These are phyloP conservation scores for Rhinopomastus cyanomelas DNA, from an alignment of 2,113 vertebrate genomes.

Conservation along the genomic window DNA sequence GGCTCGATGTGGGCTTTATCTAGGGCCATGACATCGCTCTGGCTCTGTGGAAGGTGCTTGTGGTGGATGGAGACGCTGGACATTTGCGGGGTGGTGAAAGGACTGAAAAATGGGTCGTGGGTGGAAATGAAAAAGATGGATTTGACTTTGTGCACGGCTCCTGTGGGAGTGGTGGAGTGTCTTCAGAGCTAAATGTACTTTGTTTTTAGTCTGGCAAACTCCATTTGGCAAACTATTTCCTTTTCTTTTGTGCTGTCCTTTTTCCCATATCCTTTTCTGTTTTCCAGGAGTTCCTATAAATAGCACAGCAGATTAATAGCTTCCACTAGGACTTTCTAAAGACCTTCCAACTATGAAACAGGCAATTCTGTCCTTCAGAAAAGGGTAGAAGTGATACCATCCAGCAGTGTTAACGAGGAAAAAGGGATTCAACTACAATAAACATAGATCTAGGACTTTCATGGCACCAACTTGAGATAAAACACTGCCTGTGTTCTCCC, in stretches of 20 bases:
- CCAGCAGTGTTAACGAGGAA: neutral
- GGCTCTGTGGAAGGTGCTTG: neutral
- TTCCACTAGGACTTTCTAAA: neutral
- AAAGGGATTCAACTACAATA: neutral
- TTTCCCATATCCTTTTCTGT: neutral
- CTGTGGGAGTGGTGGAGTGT: fast-evolving
- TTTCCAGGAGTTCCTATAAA: neutral
- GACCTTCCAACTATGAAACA: neutral
- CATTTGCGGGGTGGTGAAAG: neutral
- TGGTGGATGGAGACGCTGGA: neutral
- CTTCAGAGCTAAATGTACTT: neutral
- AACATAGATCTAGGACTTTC: neutral
- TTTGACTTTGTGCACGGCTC: neutral
- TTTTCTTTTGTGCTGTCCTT: neutral
- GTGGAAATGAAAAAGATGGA: neutral
- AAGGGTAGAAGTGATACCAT: neutral
- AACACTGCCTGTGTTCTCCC: neutral
- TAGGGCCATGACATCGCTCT: fast-evolving
- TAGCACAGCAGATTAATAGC: neutral
- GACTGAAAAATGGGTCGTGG: fast-evolving
- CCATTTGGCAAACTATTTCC: neutral
- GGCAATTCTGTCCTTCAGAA: neutral
- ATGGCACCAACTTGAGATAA: neutral
- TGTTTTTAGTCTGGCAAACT: neutral
- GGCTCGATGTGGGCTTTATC: neutral